Evolutionary conservation across 2,888 invertebrate species (phyloP).

Genomic region (Rhodophaea formosa): DNA sequence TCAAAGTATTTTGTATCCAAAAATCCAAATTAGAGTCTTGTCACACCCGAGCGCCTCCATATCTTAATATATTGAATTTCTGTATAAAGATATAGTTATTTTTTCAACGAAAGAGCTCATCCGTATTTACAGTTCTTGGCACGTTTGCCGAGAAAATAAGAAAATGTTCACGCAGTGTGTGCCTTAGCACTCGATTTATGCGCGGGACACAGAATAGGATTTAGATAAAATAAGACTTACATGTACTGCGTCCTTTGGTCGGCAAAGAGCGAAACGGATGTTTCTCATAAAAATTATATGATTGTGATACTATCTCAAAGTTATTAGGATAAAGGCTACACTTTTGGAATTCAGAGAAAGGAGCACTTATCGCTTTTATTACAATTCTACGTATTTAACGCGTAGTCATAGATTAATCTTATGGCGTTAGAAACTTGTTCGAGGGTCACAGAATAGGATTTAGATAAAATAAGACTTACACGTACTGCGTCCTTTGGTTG

Average conservation of each 20-base stretch:
- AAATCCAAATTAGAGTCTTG: background rate
- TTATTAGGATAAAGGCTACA: background rate
- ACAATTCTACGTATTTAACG: too few species aligned
- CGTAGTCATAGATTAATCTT: too few species aligned
- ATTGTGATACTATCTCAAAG: constrained; percentile 3
- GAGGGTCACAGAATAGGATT: constrained; percentile 77
- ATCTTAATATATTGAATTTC: constrained; percentile 13
- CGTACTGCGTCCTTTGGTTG: constrained; percentile 8
- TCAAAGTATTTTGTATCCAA: background rate
- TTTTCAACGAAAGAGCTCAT: constrained; percentile 37
- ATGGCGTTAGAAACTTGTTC: too few species aligned
- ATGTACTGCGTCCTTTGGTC: constrained; percentile 10
- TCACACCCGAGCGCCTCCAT: constrained; percentile 5
- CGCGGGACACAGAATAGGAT: constrained; percentile 76
- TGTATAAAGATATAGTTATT: constrained; percentile 15
- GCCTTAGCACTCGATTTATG: constrained; percentile 75
- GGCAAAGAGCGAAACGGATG: constrained; percentile 15
- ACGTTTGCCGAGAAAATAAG: constrained; percentile 75
- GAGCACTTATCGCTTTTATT: too few species aligned
- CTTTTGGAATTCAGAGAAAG: too few species aligned
- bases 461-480: constrained; percentile 64
- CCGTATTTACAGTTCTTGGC: constrained; percentile 75
- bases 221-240: constrained; percentile 67
- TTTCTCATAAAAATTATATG: constrained; percentile 17
- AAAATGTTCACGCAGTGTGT: constrained; percentile 76